Evolutionary conservation across 2,113 vertebrate species (phyloP).

Genomic region (Oriolus oriolus): DNA sequence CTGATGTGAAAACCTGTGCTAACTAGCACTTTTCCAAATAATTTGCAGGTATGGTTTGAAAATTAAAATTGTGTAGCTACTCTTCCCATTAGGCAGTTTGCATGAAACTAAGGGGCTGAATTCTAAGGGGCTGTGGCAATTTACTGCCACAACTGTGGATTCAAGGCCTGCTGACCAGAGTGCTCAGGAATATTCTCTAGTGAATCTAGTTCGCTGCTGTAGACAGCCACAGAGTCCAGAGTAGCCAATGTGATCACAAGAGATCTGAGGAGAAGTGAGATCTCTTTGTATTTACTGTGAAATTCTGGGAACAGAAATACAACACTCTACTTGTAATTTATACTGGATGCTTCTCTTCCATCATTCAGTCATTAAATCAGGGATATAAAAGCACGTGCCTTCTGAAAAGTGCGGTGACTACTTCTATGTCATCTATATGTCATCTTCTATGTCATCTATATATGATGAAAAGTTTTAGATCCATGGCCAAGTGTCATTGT

Average conservation of each 20-base stretch:
- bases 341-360: background rate
- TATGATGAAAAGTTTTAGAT: background rate
- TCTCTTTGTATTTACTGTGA: background rate
- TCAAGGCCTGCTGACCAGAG: background rate
- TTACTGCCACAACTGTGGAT: background rate
- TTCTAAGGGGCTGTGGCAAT: background rate
- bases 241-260: background rate
- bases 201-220: background rate
- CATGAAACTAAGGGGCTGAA: background rate
- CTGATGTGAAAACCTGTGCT: background rate
- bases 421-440: background rate
- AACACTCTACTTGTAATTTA: background rate
- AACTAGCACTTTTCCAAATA: background rate
- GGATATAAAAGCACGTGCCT: background rate
- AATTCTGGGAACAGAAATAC: background rate
- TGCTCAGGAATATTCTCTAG: background rate
- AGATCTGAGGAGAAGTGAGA: background rate
- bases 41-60: background rate
- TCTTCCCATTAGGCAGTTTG: background rate
- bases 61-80: background rate
- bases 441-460: background rate
- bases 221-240: background rate
- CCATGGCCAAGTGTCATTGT: background rate
- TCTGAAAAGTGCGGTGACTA: background rate
- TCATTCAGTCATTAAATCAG: background rate